A percentile compares a stretch with the other conserved stretches of the same genome.
Evolutionary conservation across 2,113 vertebrate genomes (phyloP).

Genomic region (Phaethornis superciliosus): DNA sequence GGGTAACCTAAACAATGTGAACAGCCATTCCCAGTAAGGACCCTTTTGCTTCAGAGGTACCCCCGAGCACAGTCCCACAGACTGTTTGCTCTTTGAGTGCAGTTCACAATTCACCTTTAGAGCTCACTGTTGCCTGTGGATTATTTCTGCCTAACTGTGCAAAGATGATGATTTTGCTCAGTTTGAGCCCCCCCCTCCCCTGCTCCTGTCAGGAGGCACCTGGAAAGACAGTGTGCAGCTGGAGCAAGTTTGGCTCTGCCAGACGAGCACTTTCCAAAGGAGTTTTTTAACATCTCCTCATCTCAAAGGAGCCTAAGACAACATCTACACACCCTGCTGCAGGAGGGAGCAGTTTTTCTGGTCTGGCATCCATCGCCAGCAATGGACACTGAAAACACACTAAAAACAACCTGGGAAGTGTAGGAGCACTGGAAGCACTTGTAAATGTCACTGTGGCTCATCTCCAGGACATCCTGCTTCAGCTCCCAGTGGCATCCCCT

Average conservation of each 20-base stretch:
- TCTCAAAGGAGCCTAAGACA: neutral
- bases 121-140: neutral
- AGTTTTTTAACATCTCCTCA: neutral
- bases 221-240: neutral
- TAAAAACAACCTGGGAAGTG: neutral
- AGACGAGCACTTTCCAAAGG: neutral
- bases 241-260: neutral
- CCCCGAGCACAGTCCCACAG: neutral
- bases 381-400: neutral
- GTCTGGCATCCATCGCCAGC: neutral
- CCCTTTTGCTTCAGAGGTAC: neutral
- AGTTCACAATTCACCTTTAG: neutral
- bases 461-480: neutral
- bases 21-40: neutral
- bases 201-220: neutral
- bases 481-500: neutral
- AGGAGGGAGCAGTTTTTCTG: neutral
- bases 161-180: neutral
- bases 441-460: neutral
- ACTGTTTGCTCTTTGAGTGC: neutral
- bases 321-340: neutral
- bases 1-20: neutral
- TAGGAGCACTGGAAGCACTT: constrained; percentile 19
- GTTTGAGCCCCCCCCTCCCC: neutral
- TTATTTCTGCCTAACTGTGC: neutral